phyloP scores from a whole-genome alignment of 2,113 vertebrate species.

The Pseudorectes ferrugineus region DNA sequence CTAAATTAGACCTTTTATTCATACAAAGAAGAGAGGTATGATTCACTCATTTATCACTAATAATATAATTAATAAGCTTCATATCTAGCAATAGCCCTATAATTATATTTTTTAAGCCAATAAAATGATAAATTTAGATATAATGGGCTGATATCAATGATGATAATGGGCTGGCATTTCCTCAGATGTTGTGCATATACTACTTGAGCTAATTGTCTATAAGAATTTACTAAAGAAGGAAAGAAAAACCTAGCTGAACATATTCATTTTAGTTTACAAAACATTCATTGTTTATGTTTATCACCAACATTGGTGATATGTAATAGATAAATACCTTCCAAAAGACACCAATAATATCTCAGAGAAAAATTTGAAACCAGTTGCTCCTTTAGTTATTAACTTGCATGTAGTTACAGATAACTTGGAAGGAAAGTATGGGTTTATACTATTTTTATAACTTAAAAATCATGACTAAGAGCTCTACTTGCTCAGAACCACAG shows the following conservation, averaged over 20 bases:
- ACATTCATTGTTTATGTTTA: background rate
- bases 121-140: background rate
- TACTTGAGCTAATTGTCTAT: background rate
- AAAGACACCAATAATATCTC: background rate
- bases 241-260: background rate
- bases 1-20: background rate
- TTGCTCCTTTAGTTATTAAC: background rate
- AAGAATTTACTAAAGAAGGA: background rate
- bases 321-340: background rate
- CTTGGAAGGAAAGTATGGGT: background rate
- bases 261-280: background rate
- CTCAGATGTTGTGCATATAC: background rate
- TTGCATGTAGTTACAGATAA: background rate
- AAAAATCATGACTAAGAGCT: background rate
- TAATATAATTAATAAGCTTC: background rate
- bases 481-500: background rate
- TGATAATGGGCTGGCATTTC: background rate
- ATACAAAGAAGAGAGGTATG: background rate
- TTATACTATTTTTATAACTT: background rate
- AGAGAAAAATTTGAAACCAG: background rate
- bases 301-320: background rate
- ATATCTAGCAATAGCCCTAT: background rate
- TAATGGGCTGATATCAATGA: background rate
- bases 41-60: background rate
- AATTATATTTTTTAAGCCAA: slow-evolving; percentile 1